Evolutionary conservation across 2,797 vertebrate genomes (phyloP), one percentile per base, ranked within the genome.

Genomic region (Pseudomugil tenellus): DNA sequence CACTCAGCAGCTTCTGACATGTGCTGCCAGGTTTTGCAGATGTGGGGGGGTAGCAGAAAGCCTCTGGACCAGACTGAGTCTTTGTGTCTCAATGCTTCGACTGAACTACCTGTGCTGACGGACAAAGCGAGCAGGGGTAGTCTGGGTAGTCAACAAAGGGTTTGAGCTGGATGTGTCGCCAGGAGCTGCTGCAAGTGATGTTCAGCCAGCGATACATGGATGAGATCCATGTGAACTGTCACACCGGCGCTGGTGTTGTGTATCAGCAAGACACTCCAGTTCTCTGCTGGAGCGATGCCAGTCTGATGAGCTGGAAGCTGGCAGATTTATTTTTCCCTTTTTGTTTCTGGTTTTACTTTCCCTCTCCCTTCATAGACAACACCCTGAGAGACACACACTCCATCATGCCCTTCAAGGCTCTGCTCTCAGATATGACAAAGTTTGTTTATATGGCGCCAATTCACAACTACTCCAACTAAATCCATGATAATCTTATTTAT

Each of bases 131-230:
- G 63, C 77, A 51, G 76, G 70, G 69, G 61, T 72, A 60, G 63
- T 76, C 85, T 87, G 84, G 85, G 81, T 82, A 75, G 75, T 72
- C 83, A 80, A 84, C 87, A 88, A 85, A 90, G 88, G 76, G 46
- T 71, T 70, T 14, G 68, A 72, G 72, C 71, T 84, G 85, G 80
- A 85, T 19, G 58, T 32, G 69, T 77, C 69, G 57, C 63, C 61
- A 46, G 74, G 60, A 78, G 77, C 70, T 28, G 71, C 71, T 61
- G 79, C 80, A 67, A 84, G 77, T 90, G 88, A 90, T 90, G 81
- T 77, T 53, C 12, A 75, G 87, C 87, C 88, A 90, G 76, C 51
- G 65, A 63, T 58, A 66, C 63, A 64, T 89, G 89, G 87, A 87
- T 0, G 48, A 55, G 74, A 64, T 86, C 89, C 89, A 85, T 74